Evolutionary conservation across 2,888 invertebrate species (phyloP), one percentile per base, ranked within the genome.

Genomic region (Syrista parreyssii): DNA sequence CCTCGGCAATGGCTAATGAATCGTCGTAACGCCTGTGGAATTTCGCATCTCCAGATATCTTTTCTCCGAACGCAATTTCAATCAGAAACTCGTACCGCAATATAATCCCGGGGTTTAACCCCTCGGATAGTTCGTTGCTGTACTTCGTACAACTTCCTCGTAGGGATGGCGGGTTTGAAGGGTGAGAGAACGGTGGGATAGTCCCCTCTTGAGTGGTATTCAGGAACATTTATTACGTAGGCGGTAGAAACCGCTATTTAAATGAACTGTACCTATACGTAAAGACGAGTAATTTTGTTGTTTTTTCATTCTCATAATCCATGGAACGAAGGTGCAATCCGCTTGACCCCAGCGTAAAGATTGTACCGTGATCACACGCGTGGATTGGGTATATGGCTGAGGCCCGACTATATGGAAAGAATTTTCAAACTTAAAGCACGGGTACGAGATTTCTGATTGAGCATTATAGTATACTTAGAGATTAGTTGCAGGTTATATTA

Each of bases 61-160:
- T 33, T 71, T 71, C 12, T 71, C 31, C 31, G 71, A 32, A 23
- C 31, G 71, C 71, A 71, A 71, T 71, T 71, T 71, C 71, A 71
- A 32, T 71, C 32, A 33, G 71, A 33, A 33, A 71, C 71, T 31
- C 71, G 71, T 69, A 77, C 78, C 79, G 69, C 80, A 75, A 84
- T 84, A 84, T 84, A 85, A 85, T 85, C 80, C 82, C 76, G 71
- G 71, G 72, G 75, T 82, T 84, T 84, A 84, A 84, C 85, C 83
- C 76, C 68, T 73, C 79, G 81, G 79, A 84, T 80, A 79, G 84
- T 83, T 82, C 83, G 82, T 84, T 84, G 83, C 84, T 84, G 78
- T 79, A 73, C 40, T 72, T 74, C 75, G 31, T 73, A 12, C 75
- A 80, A 78, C 71, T 71, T 68, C 74, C 68, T 74, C 73, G 23